A percentile compares a stretch with the other conserved stretches of the same genome.
phyloP scores from a whole-genome alignment of 2,888 invertebrate species.

The Seira musarum region DNA sequence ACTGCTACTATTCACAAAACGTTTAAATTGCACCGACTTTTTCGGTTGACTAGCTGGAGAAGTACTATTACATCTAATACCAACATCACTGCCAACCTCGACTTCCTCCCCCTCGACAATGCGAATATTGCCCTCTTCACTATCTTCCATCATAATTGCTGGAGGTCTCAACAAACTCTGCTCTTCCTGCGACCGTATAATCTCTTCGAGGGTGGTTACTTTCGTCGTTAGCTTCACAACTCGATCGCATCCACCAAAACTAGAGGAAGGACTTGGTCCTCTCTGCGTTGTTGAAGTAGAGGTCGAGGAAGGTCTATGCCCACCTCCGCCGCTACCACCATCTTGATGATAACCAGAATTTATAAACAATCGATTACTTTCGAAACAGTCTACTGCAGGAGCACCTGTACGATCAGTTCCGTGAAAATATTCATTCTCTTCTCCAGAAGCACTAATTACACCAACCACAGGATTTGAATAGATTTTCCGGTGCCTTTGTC shows the following conservation, averaged over 20 bases:
- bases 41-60: slow-evolving; percentile 21
- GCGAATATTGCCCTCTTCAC: slow-evolving; percentile 17
- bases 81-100: slow-evolving; percentile 10
- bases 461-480: slow-evolving; percentile 47
- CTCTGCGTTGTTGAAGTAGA: not conserved
- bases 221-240: slow-evolving; percentile 66
- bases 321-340: not conserved
- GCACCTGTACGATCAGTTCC: not conserved
- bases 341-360: not conserved
- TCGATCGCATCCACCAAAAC: slow-evolving; percentile 36
- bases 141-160: slow-evolving; percentile 14
- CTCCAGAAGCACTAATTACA: slow-evolving; percentile 40
- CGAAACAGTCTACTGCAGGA: not conserved
- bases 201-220: slow-evolving; percentile 69
- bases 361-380: not conserved
- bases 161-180: slow-evolving; percentile 8
- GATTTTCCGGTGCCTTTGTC: slow-evolving; percentile 41
- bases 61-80: slow-evolving; percentile 31
- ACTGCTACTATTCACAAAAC: not conserved
- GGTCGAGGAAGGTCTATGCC: not conserved
- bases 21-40: slow-evolving; percentile 50
- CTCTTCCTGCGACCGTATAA: slow-evolving; percentile 59
- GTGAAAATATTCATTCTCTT: slow-evolving; percentile 29
- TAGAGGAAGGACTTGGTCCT: slow-evolving; percentile 47
- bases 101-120: slow-evolving; percentile 16